A percentile compares a stretch with the other conserved stretches of the same genome.
These are phyloP conservation scores for Syngnathus acus DNA, from an alignment of 2,797 vertebrate genomes.

Conservation along the genomic window DNA sequence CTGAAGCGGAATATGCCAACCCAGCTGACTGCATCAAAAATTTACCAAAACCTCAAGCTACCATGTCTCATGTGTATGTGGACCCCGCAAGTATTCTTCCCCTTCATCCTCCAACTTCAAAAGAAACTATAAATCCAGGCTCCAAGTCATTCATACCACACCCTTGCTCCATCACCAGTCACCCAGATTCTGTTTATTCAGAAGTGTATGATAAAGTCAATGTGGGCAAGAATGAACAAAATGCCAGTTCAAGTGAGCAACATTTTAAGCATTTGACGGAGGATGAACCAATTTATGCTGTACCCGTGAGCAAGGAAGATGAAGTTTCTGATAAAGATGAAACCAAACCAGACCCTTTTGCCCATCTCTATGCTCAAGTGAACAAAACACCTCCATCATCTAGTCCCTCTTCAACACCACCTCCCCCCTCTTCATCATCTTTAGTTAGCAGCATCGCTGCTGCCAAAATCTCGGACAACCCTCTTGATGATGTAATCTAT, in stretches of 20 bases:
- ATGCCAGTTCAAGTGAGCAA: conserved; percentile 13
- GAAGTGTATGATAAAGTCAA: conserved; percentile 61
- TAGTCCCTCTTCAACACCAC: background rate
- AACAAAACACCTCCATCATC: conserved; percentile 27
- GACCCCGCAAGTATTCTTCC: conserved; percentile 51
- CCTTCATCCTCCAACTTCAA: conserved; percentile 35
- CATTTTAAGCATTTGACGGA: conserved; percentile 43
- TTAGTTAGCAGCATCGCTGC: background rate
- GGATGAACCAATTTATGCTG: conserved; percentile 37
- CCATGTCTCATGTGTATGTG: conserved; percentile 29
- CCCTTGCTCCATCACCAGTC: accelerated
- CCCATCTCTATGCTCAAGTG: conserved; percentile 59
- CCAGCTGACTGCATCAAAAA: conserved; percentile 39
- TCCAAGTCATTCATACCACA: background rate
- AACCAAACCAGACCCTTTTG: conserved; percentile 36
- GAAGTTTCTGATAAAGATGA: background rate
- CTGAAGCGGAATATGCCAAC: conserved; percentile 57
- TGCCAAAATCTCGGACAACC: background rate
- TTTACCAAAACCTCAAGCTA: background rate
- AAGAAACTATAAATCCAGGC: background rate
- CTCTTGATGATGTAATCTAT: conserved; percentile 46
- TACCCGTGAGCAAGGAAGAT: conserved; percentile 12
- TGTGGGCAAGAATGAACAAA: conserved; percentile 14
- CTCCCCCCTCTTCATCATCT: conserved; percentile 6
- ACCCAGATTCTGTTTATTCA: conserved; percentile 46